A percentile compares a stretch with the other conserved stretches of the same genome.
Conservation (phyloP, 2,797 vertebrate genomes). For the Ptychadena robeensis region DNA sequence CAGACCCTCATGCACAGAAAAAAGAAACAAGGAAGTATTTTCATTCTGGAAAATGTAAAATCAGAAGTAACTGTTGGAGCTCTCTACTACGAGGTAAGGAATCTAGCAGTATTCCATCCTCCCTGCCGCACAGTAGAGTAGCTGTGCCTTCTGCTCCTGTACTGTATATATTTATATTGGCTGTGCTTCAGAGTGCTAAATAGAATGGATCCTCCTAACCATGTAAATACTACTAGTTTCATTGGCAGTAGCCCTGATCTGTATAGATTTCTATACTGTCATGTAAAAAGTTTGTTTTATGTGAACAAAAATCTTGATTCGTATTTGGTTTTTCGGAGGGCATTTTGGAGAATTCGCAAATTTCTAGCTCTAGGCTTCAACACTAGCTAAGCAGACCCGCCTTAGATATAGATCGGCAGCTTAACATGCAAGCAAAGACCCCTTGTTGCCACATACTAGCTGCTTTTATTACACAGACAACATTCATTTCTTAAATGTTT, state of each 20-base stretch:
- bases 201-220: background rate
- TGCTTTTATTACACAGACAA: background rate
- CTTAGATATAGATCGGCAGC: background rate
- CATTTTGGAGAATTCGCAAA: background rate
- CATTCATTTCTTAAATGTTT: background rate
- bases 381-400: background rate
- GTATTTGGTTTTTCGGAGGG: background rate
- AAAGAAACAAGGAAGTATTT: conserved; percentile 47
- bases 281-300: background rate
- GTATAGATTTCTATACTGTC: too few species aligned
- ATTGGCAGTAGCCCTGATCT: background rate
- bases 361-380: background rate
- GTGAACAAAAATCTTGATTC: background rate
- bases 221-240: background rate
- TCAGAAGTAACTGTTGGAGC: conserved; percentile 46
- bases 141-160: conserved; percentile 3
- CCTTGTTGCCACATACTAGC: background rate
- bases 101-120: conserved; percentile 45
- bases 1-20: conserved; percentile 54
- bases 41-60: conserved; percentile 55
- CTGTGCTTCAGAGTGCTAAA: background rate
- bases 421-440: background rate
- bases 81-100: conserved; percentile 58
- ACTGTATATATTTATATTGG: conserved; percentile 11
- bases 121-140: conserved; percentile 48